Conservation (phyloP, 2,113 vertebrate genomes). For the Salvelinus fontinalis region DNA sequence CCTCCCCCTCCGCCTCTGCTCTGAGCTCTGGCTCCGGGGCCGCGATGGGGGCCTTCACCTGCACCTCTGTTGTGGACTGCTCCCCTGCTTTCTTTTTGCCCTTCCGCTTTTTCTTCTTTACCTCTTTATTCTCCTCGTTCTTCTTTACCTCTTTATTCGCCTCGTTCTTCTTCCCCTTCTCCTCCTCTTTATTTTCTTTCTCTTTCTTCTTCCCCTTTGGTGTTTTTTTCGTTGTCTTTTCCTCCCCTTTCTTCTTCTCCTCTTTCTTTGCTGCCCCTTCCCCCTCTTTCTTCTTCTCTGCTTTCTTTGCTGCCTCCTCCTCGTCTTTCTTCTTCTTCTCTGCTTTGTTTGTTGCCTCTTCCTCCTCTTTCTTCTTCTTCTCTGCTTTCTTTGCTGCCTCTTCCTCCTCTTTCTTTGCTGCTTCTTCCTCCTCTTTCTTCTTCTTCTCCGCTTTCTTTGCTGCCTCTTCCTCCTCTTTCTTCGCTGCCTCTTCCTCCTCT, state of each 20-base stretch:
- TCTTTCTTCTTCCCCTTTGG: neutral
- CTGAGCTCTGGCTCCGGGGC: conserved; percentile 91
- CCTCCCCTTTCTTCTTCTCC: neutral
- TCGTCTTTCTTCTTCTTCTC: neutral
- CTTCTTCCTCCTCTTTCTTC: neutral
- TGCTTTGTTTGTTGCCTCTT: no score
- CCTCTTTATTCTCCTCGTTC: neutral
- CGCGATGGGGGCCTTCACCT: conserved; percentile 78
- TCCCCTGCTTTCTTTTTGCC: conserved; percentile 4
- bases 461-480: conserved; percentile 31
- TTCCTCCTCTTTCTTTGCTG: neutral
- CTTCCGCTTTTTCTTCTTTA: conserved; percentile 5
- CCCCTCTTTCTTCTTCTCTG: conserved; percentile 30
- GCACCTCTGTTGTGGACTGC: conserved; percentile 17
- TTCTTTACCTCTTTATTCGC: neutral
- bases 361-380: neutral
- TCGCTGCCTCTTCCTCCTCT: neutral
- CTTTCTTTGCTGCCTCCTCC: neutral
- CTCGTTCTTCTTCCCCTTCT: neutral
- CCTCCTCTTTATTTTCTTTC: neutral
- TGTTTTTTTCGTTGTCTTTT: neutral
- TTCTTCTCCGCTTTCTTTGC: neutral
- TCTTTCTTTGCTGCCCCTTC: conserved; percentile 55
- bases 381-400: neutral
- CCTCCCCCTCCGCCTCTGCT: conserved; percentile 81